Conservation (phyloP, 2,113 vertebrate genomes). For the Lontra canadensis region DNA sequence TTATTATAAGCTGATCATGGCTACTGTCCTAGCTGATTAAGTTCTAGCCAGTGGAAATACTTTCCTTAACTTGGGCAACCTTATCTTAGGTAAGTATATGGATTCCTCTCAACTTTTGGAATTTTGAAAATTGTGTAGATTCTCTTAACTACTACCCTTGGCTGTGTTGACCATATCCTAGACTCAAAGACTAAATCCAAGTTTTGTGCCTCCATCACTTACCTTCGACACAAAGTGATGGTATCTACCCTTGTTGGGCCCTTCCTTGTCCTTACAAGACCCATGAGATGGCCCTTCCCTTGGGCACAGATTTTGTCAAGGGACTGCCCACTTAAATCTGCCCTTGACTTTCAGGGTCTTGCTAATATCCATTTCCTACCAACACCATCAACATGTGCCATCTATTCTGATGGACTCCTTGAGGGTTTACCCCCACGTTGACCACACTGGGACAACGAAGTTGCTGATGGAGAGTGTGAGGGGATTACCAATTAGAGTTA, state of each 20-base stretch:
- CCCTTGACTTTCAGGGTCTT: background rate
- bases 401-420: background rate
- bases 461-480: background rate
- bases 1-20: background rate
- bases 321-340: background rate
- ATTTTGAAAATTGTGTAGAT: background rate
- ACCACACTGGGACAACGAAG: background rate
- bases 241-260: background rate
- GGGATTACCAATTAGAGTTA: background rate
- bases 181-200: background rate
- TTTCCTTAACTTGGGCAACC: background rate
- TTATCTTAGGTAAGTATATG: background rate
- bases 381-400: background rate
- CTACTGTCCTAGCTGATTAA: background rate
- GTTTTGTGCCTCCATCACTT: background rate
- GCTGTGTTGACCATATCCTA: background rate
- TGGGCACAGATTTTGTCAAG: background rate
- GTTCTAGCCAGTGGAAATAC: background rate
- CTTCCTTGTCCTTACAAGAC: background rate
- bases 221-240: background rate
- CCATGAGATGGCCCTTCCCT: background rate
- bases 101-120: background rate
- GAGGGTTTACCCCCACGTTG: background rate
- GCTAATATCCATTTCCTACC: background rate
- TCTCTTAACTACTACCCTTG: background rate